Base-by-base conservation (phyloP, 2,888 invertebrate species). In the Aporophyla lueneburgensis region DNA sequence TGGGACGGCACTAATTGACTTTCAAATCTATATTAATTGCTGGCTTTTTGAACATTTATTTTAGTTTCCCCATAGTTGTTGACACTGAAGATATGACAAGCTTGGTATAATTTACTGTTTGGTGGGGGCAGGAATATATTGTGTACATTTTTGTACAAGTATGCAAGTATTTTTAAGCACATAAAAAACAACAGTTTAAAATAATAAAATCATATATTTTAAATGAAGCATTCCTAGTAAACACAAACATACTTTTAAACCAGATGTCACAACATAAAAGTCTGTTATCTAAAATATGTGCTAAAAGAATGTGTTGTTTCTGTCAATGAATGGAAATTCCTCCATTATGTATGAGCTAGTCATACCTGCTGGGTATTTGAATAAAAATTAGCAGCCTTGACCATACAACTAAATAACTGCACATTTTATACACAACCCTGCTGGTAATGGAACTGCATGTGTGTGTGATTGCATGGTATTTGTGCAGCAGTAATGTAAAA, bases 351-450 rank as follows among this genome's bases (percentile, higher is more conserved):
- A 56, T 85, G 74, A 71, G 86, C 76, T 76, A 72, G 87, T 71
- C 62, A 78, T 62, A 71, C 33, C 46, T 51, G 51, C 4, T 16
- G 51, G 66, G 58, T 54, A 59, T 83, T 67, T 66, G 14, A 69
- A 71, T 76, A 80, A 75, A 78, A 75, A 76, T 19, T 56, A 40
- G 14, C 27, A 68, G 73, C 87, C 85, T 85, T 86, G 81, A 87
- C 76, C 73, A 59, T 62, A 73, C 49, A 58, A 75, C 56, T 19
- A 68, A 76, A 81, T 82, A 75, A 49, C 66, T 86, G 76, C 76
- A 79, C 75, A 77, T 67, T 76, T 79, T 40, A 69, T 16, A 70
- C 27, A 33, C 21, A 27, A 56, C 27, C 40, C 27, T 46, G 53
- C 16, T 21, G 63, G 27, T 63, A 14, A 46, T 58, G 56, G 27